Evolutionary conservation across 1,140 invertebrate genomes (phyloP), one percentile per base, ranked within the genome.

Genomic region (Grapholita molesta): DNA sequence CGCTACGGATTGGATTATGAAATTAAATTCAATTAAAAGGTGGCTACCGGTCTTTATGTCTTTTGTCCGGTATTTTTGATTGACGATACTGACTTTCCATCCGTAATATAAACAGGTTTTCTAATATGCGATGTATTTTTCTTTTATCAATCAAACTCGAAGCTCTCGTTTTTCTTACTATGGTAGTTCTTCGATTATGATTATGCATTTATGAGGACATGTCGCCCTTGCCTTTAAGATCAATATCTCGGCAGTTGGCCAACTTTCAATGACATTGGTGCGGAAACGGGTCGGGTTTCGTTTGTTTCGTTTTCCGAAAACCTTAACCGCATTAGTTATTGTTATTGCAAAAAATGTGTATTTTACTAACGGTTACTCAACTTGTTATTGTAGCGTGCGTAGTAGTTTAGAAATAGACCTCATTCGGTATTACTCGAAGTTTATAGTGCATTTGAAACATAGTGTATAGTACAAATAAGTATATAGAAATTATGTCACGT

Each of bases 241-340:
- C 55, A 30, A 61, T 61, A 61, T 61, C 55, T 61, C n/a, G 25
- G 8, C 24, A 12, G 30, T 61, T 70, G 65, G 70, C 74, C 71
- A 76, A 81, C 78, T 80, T 77, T 82, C 76, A 75, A 74, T 80
- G 81, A 80, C 81, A 85, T 83, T 85, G 82, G 57, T 75, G 76
- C 69, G 70, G 70, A 74, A 66, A 69, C 67, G 48, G 66, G 66
- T 67, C 32, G 38, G 48, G 69, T 52, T 64, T 76, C 61, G 66
- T 72, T 82, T 78, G 79, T 75, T 81, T 79, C 77, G 79, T 72
- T 83, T 83, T 84, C 71, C 52, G 71, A 48, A 72, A 25, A 70
- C 77, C 71, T 73, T 71, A 78, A 78, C 71, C 73, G 73, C 71
- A 66, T 70, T 73, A 68, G 33, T 69, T 52, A 67, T 73, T 73